A percentile compares a stretch with the other conserved stretches of the same genome.
phyloP scores from a whole-genome alignment of 2,797 vertebrate genomes.

The Microhierax caerulescens region DNA sequence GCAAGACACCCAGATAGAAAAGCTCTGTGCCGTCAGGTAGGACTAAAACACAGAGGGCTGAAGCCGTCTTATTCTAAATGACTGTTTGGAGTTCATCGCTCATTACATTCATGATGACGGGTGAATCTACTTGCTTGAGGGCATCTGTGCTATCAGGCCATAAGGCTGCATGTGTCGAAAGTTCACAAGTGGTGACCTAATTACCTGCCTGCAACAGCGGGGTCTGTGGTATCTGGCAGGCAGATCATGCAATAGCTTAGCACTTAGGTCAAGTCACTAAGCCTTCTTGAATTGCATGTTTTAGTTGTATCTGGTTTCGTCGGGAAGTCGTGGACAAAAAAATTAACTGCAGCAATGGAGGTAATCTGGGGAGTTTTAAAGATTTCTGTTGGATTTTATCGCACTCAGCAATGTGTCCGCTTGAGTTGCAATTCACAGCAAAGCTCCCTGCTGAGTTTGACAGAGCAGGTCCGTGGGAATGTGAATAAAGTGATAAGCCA shows the following conservation, averaged over 20 bases:
- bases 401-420: background rate
- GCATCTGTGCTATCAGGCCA: background rate
- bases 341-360: conserved; percentile 19
- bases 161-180: conserved; percentile 12
- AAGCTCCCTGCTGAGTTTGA: background rate
- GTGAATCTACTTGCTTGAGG: conserved; percentile 7
- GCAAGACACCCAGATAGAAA: background rate
- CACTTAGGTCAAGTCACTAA: conserved; percentile 47
- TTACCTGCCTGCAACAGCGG: background rate
- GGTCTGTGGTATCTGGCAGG: conserved; percentile 37
- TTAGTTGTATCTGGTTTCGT: conserved; percentile 27
- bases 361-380: conserved; percentile 41
- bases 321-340: conserved; percentile 26
- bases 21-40: background rate
- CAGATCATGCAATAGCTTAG: conserved; percentile 41
- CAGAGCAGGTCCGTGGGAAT: background rate
- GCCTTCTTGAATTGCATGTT: conserved; percentile 43
- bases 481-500: background rate
- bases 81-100: background rate
- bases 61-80: background rate
- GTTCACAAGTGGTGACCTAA: conserved; percentile 48
- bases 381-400: conserved; percentile 17
- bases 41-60: background rate
- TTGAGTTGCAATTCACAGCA: background rate
- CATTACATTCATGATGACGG: background rate